Conservation (phyloP, 1,140 invertebrate species). For the Nephila pilipes region DNA sequence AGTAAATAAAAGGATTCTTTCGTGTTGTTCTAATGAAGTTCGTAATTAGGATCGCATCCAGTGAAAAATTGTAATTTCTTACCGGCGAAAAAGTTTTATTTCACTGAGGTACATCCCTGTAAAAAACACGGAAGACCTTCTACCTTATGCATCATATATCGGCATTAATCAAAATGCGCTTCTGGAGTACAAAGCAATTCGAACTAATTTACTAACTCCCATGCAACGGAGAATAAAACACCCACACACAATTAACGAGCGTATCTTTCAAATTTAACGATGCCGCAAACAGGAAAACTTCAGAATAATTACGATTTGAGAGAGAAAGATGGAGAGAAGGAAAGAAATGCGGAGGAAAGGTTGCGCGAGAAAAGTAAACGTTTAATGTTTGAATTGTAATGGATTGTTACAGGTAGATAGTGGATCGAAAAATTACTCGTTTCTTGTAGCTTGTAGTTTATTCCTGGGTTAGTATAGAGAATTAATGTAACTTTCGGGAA, state of each 20-base stretch:
- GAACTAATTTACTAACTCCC: not conserved
- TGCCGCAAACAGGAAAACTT: constrained; percentile 30
- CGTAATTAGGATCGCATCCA: not conserved
- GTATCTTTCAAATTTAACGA: constrained; percentile 50
- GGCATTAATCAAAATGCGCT: constrained; percentile 13
- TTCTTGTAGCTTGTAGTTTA: not conserved
- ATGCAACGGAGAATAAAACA: not conserved
- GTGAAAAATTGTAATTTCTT: not conserved
- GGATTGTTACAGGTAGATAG: not conserved
- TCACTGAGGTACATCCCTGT: not conserved
- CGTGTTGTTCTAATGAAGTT: not conserved
- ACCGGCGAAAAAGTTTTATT: not conserved
- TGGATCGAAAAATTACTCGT: not conserved
- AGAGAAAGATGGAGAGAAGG: not conserved
- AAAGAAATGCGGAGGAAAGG: not conserved
- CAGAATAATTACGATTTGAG: constrained; percentile 39
- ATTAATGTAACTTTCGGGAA: not conserved
- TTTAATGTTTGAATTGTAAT: constrained; percentile 45
- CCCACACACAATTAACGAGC: constrained; percentile 18
- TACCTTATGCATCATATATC: not conserved
- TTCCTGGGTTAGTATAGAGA: not conserved
- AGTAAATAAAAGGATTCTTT: not conserved
- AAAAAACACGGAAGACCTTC: not conserved
- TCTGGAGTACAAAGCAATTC: not conserved
- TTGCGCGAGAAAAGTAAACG: constrained; percentile 4